These are phyloP conservation scores for Endomychus coccineus DNA, from an alignment of 2,888 invertebrate genomes.

Conservation along the genomic window DNA sequence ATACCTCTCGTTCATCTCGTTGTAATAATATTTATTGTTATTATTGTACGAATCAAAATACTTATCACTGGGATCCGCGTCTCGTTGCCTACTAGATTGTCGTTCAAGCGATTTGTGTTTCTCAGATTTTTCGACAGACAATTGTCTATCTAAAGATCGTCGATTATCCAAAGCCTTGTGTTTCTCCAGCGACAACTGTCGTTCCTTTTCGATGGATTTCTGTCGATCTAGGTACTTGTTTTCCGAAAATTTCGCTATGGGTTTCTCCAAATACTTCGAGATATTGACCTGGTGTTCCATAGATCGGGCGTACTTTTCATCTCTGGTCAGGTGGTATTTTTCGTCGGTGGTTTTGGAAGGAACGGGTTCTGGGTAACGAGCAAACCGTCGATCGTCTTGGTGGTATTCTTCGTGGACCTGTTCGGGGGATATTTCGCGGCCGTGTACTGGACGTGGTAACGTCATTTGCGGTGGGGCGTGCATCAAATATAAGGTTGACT, in stretches of 20 bases:
- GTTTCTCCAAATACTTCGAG: conserved; percentile 32
- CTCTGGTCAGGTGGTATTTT: conserved; percentile 44
- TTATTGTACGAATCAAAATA: conserved; percentile 19
- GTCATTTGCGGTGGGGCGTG: conserved; percentile 47
- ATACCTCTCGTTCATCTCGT: conserved; percentile 24
- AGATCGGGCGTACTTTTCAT: neutral
- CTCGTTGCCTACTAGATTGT: conserved; percentile 15
- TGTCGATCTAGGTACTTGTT: conserved; percentile 32
- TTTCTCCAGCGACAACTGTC: conserved; percentile 10
- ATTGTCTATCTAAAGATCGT: conserved; percentile 4
- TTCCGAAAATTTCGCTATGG: conserved; percentile 29
- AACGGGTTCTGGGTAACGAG: conserved; percentile 22
- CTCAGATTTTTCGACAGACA: conserved; percentile 7
- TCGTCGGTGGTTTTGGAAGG: conserved; percentile 29
- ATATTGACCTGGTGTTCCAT: conserved; percentile 16
- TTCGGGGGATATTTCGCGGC: conserved; percentile 12
- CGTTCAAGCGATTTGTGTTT: conserved; percentile 21
- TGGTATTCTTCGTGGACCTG: conserved; percentile 11
- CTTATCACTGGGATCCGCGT: conserved; percentile 24
- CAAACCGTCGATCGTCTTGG: conserved; percentile 18
- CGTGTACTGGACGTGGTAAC: conserved; percentile 34
- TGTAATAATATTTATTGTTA: conserved; percentile 7
- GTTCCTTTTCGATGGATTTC: conserved; percentile 26
- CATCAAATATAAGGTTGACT: conserved; percentile 53
- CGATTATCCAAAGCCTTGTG: conserved; percentile 7